Evolutionary conservation across 2,888 invertebrate genomes (phyloP).

Genomic region (Mimas tiliae): DNA sequence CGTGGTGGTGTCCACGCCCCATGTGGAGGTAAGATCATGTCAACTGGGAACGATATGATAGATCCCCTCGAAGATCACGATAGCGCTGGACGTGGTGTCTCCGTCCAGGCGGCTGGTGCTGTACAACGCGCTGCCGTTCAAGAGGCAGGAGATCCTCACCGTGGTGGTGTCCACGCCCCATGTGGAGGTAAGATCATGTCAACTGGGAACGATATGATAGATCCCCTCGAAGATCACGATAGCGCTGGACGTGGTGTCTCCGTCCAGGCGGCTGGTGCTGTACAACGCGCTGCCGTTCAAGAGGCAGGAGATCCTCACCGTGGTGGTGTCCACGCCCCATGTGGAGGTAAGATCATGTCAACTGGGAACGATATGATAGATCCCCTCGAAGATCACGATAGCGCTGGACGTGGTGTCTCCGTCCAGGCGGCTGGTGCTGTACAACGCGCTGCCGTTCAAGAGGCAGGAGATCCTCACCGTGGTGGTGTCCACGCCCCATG

Average conservation of each 20-base stretch:
- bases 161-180: slow-evolving; percentile 91
- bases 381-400: slow-evolving; percentile 86
- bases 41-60: slow-evolving; percentile 85
- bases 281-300: slow-evolving; percentile 92
- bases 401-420: slow-evolving; percentile 85
- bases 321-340: slow-evolving; percentile 91
- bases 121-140: slow-evolving; percentile 92
- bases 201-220: slow-evolving; percentile 85
- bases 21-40: slow-evolving; percentile 86
- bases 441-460: slow-evolving; percentile 91
- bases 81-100: slow-evolving; percentile 84
- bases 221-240: slow-evolving; percentile 86
- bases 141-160: slow-evolving; percentile 90
- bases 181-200: slow-evolving; percentile 85
- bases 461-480: slow-evolving; percentile 92
- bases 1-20: slow-evolving; percentile 90
- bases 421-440: slow-evolving; percentile 89
- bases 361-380: slow-evolving; percentile 85
- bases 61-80: slow-evolving; percentile 85
- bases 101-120: slow-evolving; percentile 89
- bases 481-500: slow-evolving; percentile 90
- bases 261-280: slow-evolving; percentile 89
- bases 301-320: slow-evolving; percentile 90
- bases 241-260: slow-evolving; percentile 84
- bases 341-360: slow-evolving; percentile 85